A percentile compares a stretch with the other conserved stretches of the same genome.
phyloP scores from a whole-genome alignment of 2,888 invertebrate species.

The Diloba caeruleocephala region DNA sequence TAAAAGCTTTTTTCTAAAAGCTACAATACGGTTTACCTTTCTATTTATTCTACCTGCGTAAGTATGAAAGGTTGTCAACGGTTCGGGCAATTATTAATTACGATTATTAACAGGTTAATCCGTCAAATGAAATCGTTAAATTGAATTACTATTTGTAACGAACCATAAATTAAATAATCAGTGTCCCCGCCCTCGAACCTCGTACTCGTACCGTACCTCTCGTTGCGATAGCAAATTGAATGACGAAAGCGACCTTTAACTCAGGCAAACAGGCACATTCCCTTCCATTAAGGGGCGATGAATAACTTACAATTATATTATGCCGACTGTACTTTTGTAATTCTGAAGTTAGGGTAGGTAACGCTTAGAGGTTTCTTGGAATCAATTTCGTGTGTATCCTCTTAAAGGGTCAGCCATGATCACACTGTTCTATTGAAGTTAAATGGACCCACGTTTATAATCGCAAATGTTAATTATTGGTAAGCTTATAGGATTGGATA shows the following conservation, averaged over 20 bases:
- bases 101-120: constrained; percentile 23
- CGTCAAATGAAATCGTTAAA: constrained; percentile 35
- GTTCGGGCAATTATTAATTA: constrained; percentile 4
- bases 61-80: constrained; percentile 13
- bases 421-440: constrained; percentile 22
- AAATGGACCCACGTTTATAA: constrained; percentile 40
- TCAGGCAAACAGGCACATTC: constrained; percentile 45
- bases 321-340: constrained; percentile 33
- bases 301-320: constrained; percentile 46
- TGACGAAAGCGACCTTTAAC: constrained; percentile 50
- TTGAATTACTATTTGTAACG: constrained; percentile 44
- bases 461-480: constrained; percentile 40
- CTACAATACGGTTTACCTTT: no score
- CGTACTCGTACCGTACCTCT: no score
- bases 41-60: no score
- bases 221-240: constrained; percentile 51
- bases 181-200: constrained; percentile 36
- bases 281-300: constrained; percentile 43
- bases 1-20: constrained; percentile 3
- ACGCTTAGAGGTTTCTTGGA: constrained; percentile 10
- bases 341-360: no score
- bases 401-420: constrained; percentile 12
- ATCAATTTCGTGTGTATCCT: constrained; percentile 33
- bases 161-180: constrained; percentile 48
- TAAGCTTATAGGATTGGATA: constrained; percentile 16